A percentile compares a stretch with the other conserved stretches of the same genome.
Conservation (phyloP, 1,140 invertebrate species). For the Philotrypesis tridentata region DNA sequence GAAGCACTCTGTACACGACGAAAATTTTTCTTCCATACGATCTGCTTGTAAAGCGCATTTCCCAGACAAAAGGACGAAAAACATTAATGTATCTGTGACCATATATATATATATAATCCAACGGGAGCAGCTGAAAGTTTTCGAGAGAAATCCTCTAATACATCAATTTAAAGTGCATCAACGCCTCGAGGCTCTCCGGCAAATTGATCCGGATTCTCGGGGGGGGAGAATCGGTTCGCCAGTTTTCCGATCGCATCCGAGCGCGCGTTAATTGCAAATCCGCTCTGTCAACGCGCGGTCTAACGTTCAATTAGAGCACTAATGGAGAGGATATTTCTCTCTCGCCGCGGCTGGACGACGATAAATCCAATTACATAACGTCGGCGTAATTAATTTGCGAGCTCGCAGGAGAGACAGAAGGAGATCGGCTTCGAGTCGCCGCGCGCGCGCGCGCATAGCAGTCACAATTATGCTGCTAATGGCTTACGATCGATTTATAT, state of each 20-base stretch:
- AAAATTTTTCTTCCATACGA: no score
- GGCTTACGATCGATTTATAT: neutral
- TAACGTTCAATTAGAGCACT: conserved; percentile 58
- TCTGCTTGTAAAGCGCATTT: no score
- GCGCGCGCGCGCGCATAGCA: no score
- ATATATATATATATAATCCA: no score
- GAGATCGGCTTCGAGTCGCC: no score
- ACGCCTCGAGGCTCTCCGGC: neutral
- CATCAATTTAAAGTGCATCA: neutral
- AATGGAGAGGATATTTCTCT: conserved; percentile 56
- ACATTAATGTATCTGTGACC: no score
- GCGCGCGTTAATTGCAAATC: conserved; percentile 52
- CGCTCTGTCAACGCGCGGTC: conserved; percentile 52
- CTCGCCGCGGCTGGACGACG: conserved; percentile 35
- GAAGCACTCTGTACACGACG: no score
- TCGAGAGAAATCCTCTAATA: no score
- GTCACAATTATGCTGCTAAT: neutral
- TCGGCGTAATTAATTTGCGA: conserved; percentile 48
- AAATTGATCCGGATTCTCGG: conserved; percentile 9
- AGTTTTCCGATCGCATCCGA: neutral
- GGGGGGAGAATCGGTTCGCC: conserved; percentile 21
- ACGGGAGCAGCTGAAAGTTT: neutral
- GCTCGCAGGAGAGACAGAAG: neutral
- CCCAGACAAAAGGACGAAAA: no score
- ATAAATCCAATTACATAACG: conserved; percentile 54